phyloP scores from a whole-genome alignment of 1,140 invertebrate species.

The Pogonomyrmex barbatus region DNA sequence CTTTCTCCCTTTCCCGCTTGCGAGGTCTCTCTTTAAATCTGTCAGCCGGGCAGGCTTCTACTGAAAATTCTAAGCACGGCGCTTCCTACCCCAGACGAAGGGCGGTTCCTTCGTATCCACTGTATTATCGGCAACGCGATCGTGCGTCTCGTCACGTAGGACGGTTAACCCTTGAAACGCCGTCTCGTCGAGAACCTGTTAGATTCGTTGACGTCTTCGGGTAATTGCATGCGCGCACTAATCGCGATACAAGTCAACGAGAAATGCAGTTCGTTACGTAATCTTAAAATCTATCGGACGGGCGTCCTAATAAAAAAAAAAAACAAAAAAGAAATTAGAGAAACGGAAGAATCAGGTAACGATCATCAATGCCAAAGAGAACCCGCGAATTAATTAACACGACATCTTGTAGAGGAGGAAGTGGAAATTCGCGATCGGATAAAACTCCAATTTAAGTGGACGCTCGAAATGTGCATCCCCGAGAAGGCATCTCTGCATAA shows the following conservation, averaged over 20 bases:
- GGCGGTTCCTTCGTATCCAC: background rate
- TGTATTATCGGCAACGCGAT: background rate
- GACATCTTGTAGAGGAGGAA: slow-evolving; percentile 35
- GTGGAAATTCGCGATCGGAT: slow-evolving; percentile 4
- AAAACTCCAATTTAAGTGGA: slow-evolving; percentile 36
- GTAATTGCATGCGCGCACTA: slow-evolving; percentile 15
- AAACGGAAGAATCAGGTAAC: background rate
- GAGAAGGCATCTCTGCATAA: slow-evolving; percentile 25
- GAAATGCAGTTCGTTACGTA: background rate
- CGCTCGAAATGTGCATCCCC: slow-evolving; percentile 34
- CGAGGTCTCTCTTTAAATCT: slow-evolving; percentile 43
- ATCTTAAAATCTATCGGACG: background rate
- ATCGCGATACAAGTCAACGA: slow-evolving; percentile 16
- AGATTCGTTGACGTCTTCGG: slow-evolving; percentile 17
- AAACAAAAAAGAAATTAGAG: slow-evolving; percentile 19
- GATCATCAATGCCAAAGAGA: background rate
- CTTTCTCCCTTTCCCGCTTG: background rate
- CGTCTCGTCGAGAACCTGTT: slow-evolving; percentile 27
- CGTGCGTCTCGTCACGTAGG: background rate
- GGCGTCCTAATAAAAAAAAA: background rate
- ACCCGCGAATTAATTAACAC: slow-evolving; percentile 65
- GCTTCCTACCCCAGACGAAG: background rate
- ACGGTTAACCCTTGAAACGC: slow-evolving; percentile 6
- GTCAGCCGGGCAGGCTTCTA: background rate
- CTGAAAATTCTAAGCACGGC: slow-evolving; percentile 20